Conservation (phyloP, 2,797 vertebrate genomes). For the Scomberomorus guttatus region DNA sequence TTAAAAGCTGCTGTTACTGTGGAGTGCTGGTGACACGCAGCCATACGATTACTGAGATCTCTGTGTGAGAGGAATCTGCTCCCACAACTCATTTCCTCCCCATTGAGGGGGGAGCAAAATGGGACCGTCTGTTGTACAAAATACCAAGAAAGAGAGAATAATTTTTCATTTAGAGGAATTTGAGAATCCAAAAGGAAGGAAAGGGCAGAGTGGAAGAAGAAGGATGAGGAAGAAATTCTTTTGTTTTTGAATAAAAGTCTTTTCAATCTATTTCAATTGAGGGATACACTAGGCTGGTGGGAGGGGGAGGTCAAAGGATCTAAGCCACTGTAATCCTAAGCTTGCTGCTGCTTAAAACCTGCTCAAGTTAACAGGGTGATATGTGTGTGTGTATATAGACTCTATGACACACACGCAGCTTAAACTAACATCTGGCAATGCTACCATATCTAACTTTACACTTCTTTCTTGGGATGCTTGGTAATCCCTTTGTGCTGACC, state of each 20-base stretch:
- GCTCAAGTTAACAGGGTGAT: slow-evolving; percentile 78
- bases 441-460: slow-evolving; percentile 58
- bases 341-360: slow-evolving; percentile 87
- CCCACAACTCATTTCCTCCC: slow-evolving; percentile 82
- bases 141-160: slow-evolving; percentile 69
- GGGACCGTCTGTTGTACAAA: slow-evolving; percentile 70
- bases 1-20: slow-evolving; percentile 83
- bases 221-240: slow-evolving; percentile 66
- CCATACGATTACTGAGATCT: slow-evolving; percentile 78
- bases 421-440: slow-evolving; percentile 87
- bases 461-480: slow-evolving; percentile 50
- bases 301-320: slow-evolving; percentile 83
- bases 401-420: slow-evolving; percentile 78
- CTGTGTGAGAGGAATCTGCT: slow-evolving; percentile 80
- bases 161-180: slow-evolving; percentile 73
- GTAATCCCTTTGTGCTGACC: slow-evolving; percentile 50
- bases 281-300: slow-evolving; percentile 73
- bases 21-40: slow-evolving; percentile 75
- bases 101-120: slow-evolving; percentile 60
- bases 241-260: slow-evolving; percentile 79
- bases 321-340: slow-evolving; percentile 89
- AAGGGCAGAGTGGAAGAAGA: slow-evolving; percentile 42
- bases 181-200: slow-evolving; percentile 54
- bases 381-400: slow-evolving; percentile 69
- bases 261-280: slow-evolving; percentile 85